Base-by-base conservation (phyloP, 2,888 invertebrate genomes). In the Hirtodrosophila confusa region DNA sequence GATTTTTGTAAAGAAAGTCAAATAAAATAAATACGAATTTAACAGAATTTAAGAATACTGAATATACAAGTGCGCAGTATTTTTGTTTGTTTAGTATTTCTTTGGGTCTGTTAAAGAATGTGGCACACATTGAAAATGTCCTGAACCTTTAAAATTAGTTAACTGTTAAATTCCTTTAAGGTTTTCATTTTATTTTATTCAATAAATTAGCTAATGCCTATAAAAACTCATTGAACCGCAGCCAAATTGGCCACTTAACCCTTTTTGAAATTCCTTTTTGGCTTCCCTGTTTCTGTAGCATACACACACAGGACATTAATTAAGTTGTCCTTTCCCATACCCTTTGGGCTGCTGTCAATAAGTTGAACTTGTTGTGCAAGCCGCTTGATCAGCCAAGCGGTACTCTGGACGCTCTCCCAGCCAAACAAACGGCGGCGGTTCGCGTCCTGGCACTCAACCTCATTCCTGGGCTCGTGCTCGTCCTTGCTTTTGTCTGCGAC, bases 211-310 rank as follows among this genome's bases (percentile, higher is more conserved):
- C 51, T 65, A 62, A 66, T 58, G 51, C 49, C 40, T 56, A 17
- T 65, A 47, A 56, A 61, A 67, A 69, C 50, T 75, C 82, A 77
- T 72, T 80, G 69, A 78, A 61, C 86, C 78, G 64, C 83, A 80
- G 48, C 63, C 55, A 78, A 80, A 69, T 63, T 69, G 69, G 67
- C 75, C 78, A 82, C 69, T 83, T 75, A 86, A 83, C 83, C 86
- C 86, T 66, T 85, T 67, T 54, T 8, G 17, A 17, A 17, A 17
- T 17, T 17, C 17, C 2, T 66, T 48, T 43, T 49, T 24, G 44
- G 11, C 3, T 31, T n/a, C 17, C n/a, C 27, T 8, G n/a, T 47
- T 61, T 40, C 29, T 27, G 31, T 11, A n/a, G 12, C 31, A 55
- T 47, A 37, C 24, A 43, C 41, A 64, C 31, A 29, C 60, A 65